phyloP scores from a whole-genome alignment of 2,888 invertebrate species.

The Selenia dentaria region DNA sequence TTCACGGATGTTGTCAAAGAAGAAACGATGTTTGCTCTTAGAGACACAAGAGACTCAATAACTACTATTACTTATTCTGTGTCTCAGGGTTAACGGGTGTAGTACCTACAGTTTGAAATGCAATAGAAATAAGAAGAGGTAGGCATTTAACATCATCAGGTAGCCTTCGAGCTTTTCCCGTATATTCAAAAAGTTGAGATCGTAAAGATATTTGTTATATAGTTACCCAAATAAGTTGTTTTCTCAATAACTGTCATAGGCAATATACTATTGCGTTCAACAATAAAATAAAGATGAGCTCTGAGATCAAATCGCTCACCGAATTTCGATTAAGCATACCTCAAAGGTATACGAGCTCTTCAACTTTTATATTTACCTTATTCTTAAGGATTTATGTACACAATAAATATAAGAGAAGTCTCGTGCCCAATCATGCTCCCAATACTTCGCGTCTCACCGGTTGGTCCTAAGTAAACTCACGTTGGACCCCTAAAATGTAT shows the following conservation, averaged over 20 bases:
- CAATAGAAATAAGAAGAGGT: too few relatives aligned
- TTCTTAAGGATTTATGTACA: slow-evolving; percentile 72
- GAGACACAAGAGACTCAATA: too few relatives aligned
- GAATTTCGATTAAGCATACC: slow-evolving; percentile 42
- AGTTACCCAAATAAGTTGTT: too few relatives aligned
- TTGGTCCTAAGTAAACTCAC: slow-evolving; percentile 72
- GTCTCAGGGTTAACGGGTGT: too few relatives aligned
- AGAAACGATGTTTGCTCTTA: too few relatives aligned
- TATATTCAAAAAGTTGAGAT: too few relatives aligned
- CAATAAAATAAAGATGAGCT: slow-evolving; percentile 13
- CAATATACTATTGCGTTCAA: slow-evolving; percentile 1
- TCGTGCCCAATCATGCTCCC: slow-evolving; percentile 68
- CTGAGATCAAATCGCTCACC: slow-evolving; percentile 28
- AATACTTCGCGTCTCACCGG: slow-evolving; percentile 53
- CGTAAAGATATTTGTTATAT: too few relatives aligned
- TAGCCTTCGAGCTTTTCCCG: too few relatives aligned
- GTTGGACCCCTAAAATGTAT: slow-evolving; percentile 55
- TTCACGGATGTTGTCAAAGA: too few relatives aligned
- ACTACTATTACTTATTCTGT: too few relatives aligned
- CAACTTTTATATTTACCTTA: slow-evolving; percentile 55
- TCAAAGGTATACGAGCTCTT: slow-evolving; percentile 43
- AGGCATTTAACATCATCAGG: too few relatives aligned
- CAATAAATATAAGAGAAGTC: slow-evolving; percentile 62
- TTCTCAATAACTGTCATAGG: background rate
- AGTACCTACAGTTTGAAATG: too few relatives aligned